Evolutionary conservation across 1,140 invertebrate genomes (phyloP).

Genomic region (Hylaeus volcanicus): DNA sequence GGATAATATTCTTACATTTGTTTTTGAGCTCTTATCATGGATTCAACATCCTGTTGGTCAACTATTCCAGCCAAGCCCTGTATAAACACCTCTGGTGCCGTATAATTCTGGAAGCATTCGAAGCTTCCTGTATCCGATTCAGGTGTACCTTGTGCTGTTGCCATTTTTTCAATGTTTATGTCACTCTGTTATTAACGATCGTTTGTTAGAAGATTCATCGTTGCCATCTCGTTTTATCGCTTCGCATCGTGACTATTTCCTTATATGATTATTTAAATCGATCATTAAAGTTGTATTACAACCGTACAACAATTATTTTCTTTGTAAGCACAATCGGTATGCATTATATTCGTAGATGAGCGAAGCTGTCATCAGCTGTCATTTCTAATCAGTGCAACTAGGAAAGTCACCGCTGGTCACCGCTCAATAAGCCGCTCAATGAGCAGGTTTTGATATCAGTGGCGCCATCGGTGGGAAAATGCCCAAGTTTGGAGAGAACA

Average conservation of each 20-base stretch:
- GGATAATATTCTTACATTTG: conserved; percentile 88
- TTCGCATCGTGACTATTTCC: not conserved
- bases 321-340: not conserved
- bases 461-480: too few species aligned
- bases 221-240: not conserved
- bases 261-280: not conserved
- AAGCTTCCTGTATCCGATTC: conserved; percentile 86
- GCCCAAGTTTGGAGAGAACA: too few species aligned
- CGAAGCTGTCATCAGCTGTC: not conserved
- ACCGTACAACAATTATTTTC: not conserved
- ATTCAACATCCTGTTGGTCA: conserved; percentile 94
- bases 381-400: too few species aligned
- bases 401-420: too few species aligned
- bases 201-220: not conserved
- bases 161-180: conserved; percentile 60
- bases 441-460: too few species aligned
- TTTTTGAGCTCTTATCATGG: conserved; percentile 94
- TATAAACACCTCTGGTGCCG: conserved; percentile 93
- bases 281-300: too few species aligned
- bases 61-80: conserved; percentile 94
- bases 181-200: not conserved
- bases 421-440: too few species aligned
- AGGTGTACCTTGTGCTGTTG: conserved; percentile 80
- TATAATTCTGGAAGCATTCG: conserved; percentile 94
- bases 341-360: too few species aligned